Conservation (phyloP, 1,140 invertebrate genomes). For the Drosophila biarmipes region DNA sequence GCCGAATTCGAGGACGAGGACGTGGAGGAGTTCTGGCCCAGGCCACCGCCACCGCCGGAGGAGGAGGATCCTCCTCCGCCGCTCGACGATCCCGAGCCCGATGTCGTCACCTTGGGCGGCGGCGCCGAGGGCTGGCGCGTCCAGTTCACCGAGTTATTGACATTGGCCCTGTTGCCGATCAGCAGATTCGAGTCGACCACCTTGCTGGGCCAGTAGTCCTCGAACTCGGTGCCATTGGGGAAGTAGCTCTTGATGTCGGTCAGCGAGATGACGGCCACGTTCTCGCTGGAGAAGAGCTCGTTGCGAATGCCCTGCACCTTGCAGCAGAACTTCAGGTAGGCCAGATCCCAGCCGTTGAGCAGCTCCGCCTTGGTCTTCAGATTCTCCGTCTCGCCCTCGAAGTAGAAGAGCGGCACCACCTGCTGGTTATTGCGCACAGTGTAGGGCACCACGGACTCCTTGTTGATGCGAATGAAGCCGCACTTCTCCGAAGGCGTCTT, state of each 20-base stretch:
- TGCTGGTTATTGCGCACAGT: conserved; percentile 93
- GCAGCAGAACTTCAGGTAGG: conserved; percentile 96
- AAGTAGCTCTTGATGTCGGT: conserved; percentile 96
- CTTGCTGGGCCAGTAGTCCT: conserved; percentile 96
- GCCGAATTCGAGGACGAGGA: conserved; percentile 17
- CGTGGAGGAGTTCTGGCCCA: conserved; percentile 1
- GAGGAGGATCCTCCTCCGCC: conserved; percentile 18
- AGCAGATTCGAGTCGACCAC: conserved; percentile 91
- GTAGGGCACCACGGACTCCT: conserved; percentile 96
- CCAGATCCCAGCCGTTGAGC: conserved; percentile 95
- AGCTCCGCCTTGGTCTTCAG: conserved; percentile 93
- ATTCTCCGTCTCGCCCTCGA: conserved; percentile 96
- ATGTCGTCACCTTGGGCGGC: conserved; percentile 67
- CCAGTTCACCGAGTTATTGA: conserved; percentile 87
- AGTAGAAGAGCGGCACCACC: conserved; percentile 97
- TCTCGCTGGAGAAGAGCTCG: conserved; percentile 95
- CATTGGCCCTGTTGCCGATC: conserved; percentile 86
- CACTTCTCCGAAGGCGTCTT: conserved; percentile 91
- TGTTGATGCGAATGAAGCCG: conserved; percentile 97
- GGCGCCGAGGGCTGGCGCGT: conserved; percentile 86
- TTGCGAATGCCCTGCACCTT: conserved; percentile 96
- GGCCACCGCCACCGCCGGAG: conserved; percentile 11
- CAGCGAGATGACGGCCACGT: conserved; percentile 94
- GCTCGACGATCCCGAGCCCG: background rate
- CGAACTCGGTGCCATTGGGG: conserved; percentile 93